Conservation (phyloP, 2,888 invertebrate species). For the Ochlodes sylvanus region DNA sequence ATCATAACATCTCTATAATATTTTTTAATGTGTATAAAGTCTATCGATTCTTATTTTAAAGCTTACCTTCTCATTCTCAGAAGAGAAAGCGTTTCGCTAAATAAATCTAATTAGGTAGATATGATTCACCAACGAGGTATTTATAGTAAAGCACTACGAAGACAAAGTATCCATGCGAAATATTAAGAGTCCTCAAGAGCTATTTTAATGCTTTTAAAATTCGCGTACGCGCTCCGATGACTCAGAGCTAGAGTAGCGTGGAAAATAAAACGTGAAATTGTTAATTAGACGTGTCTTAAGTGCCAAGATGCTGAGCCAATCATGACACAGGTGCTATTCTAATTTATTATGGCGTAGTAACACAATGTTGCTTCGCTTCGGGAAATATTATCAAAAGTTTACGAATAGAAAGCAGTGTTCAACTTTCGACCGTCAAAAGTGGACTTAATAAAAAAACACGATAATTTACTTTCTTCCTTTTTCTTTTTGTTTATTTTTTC, state of each 20-base stretch:
- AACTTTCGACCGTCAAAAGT: too few relatives aligned
- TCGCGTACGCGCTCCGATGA: background rate
- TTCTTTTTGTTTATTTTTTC: too few relatives aligned
- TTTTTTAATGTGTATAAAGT: too few relatives aligned
- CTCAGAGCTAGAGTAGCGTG: background rate
- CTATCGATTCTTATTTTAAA: too few relatives aligned
- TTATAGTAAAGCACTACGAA: background rate
- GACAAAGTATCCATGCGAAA: background rate
- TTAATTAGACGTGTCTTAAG: constrained; percentile 10
- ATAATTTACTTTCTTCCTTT: too few relatives aligned
- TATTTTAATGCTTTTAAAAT: constrained; percentile 12
- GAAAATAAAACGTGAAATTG: constrained; percentile 15
- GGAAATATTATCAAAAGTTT: too few relatives aligned
- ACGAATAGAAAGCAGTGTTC: too few relatives aligned
- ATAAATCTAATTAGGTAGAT: background rate
- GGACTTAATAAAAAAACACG: too few relatives aligned
- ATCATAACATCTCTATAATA: too few relatives aligned
- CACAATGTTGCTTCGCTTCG: too few relatives aligned
- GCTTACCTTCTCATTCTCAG: too few relatives aligned
- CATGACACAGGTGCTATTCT: background rate
- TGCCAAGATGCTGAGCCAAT: background rate
- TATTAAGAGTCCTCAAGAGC: constrained; percentile 1
- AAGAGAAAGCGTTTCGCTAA: background rate
- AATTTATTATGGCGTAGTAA: background rate
- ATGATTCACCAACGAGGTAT: background rate